phyloP scores from a whole-genome alignment of 2,113 vertebrate species.

The Chlorocebus sabaeus region DNA sequence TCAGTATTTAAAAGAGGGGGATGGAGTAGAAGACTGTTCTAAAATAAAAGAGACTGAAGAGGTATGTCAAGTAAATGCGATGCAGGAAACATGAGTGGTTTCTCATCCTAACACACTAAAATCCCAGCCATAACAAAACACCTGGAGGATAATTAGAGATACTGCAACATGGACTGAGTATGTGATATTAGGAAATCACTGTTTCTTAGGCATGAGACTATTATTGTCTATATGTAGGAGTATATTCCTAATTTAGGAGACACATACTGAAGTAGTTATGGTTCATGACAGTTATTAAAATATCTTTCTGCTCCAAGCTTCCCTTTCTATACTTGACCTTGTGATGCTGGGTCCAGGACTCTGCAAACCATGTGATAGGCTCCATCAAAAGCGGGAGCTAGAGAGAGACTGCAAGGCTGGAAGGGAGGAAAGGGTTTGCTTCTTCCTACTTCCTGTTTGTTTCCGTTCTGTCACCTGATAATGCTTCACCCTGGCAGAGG shows the following conservation, averaged over 20 bases:
- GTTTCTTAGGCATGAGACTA: background rate
- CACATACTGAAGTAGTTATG: background rate
- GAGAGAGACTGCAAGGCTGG: background rate
- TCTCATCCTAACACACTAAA: background rate
- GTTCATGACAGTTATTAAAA: background rate
- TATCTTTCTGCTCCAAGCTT: background rate
- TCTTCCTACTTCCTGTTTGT: background rate
- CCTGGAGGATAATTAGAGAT: background rate
- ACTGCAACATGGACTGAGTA: background rate
- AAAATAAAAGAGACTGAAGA: background rate
- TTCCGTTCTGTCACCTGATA: background rate
- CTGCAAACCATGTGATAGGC: background rate
- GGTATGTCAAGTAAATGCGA: background rate
- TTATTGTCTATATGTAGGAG: no score
- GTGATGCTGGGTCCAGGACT: background rate
- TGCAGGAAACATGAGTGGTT: background rate
- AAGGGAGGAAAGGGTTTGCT: background rate
- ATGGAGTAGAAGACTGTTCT: background rate
- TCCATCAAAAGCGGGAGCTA: background rate
- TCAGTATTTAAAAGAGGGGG: background rate
- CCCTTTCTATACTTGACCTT: background rate
- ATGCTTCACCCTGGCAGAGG: background rate
- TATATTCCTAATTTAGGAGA: background rate
- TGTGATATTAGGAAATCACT: background rate
- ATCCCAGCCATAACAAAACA: background rate